phyloP scores from a whole-genome alignment of 2,888 invertebrate species.

The Dasypogon diadema region DNA sequence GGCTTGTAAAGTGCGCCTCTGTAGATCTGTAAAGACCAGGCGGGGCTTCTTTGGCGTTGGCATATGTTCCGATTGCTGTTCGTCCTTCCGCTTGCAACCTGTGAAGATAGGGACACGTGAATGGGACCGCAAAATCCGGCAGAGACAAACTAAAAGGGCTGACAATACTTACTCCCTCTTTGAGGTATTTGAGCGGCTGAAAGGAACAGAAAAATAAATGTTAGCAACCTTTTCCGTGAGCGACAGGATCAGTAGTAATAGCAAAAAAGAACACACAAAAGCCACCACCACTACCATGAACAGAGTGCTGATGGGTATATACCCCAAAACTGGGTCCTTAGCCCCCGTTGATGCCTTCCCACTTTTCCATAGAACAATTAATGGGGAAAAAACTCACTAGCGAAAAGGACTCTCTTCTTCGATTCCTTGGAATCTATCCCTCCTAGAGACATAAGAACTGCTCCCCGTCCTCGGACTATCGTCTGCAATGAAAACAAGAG shows the following conservation, averaged over 20 bases:
- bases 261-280: no score
- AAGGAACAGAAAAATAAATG: constrained; percentile 70
- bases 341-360: no score
- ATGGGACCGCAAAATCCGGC: constrained; percentile 4
- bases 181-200: constrained; percentile 90
- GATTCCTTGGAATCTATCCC: constrained; percentile 59
- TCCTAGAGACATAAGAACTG: constrained; percentile 64
- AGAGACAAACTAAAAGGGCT: background rate
- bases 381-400: constrained; percentile 71
- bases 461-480: constrained; percentile 76
- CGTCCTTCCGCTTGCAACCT: constrained; percentile 98
- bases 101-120: constrained; percentile 62
- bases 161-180: constrained; percentile 84
- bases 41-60: constrained; percentile 99
- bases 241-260: no score
- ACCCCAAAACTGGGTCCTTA: no score
- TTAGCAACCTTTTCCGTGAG: no score
- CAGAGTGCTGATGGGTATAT: no score
- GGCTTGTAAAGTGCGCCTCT: constrained; percentile 99
- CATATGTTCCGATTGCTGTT: constrained; percentile 83
- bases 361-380: constrained; percentile 64
- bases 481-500: constrained; percentile 76
- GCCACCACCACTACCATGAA: no score
- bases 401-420: constrained; percentile 69
- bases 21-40: constrained; percentile 99